phyloP scores from a whole-genome alignment of 2,888 invertebrate genomes.

The Calephelis perditalis region DNA sequence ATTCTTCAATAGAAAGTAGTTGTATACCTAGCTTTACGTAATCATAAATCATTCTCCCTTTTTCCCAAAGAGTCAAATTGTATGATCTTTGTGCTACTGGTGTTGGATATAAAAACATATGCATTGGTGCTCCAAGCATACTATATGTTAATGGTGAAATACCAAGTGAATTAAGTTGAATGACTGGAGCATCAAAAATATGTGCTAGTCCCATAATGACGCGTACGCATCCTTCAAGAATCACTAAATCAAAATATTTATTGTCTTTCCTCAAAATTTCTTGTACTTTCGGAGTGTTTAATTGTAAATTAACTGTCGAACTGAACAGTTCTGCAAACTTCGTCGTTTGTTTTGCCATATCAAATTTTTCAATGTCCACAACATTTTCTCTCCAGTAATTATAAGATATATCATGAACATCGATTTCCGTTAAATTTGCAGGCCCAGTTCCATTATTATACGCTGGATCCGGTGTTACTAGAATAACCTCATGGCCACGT shows the following conservation, averaged over 20 bases:
- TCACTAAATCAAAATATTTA: slow-evolving; percentile 40
- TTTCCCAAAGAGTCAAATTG: slow-evolving; percentile 38
- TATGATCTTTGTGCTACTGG: slow-evolving; percentile 29
- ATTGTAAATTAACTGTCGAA: slow-evolving; percentile 28
- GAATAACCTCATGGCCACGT: no score
- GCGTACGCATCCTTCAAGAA: slow-evolving; percentile 39
- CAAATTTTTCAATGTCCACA: not conserved
- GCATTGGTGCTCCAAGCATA: slow-evolving; percentile 31
- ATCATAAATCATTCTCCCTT: slow-evolving; percentile 31
- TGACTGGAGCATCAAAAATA: slow-evolving; percentile 44
- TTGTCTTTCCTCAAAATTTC: slow-evolving; percentile 27
- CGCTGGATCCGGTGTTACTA: no score
- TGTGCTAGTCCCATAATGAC: slow-evolving; percentile 38
- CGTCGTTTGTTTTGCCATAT: slow-evolving; percentile 23
- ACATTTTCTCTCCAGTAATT: not conserved
- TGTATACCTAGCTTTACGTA: slow-evolving; percentile 16
- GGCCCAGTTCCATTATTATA: no score
- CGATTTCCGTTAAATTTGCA: no score
- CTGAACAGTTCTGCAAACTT: slow-evolving; percentile 15
- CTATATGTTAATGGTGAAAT: slow-evolving; percentile 30
- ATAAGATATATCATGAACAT: no score
- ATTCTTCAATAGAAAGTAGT: slow-evolving; percentile 17
- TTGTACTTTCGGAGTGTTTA: slow-evolving; percentile 27
- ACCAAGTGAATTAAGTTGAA: slow-evolving; percentile 44
- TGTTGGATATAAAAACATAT: slow-evolving; percentile 33